A percentile compares a stretch with the other conserved stretches of the same genome.
These are phyloP conservation scores for Chymomyza amoena DNA, from an alignment of 2,888 invertebrate genomes.

Conservation along the genomic window DNA sequence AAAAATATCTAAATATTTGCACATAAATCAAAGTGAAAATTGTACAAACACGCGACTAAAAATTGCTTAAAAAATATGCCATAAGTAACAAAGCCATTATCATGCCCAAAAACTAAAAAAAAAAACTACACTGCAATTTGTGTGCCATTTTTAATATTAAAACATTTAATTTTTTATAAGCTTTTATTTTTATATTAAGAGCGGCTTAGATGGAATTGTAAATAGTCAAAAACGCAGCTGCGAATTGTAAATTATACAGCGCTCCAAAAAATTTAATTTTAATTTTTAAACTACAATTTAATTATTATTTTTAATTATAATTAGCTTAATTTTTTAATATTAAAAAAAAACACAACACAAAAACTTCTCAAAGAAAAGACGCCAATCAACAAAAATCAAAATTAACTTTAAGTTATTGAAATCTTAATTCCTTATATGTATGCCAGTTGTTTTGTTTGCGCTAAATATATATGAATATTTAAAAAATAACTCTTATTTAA, in stretches of 20 bases:
- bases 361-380: conserved; percentile 61
- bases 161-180: conserved; percentile 30
- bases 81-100: conserved; percentile 28
- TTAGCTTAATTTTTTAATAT: conserved; percentile 24
- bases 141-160: conserved; percentile 60
- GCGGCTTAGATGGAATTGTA: conserved; percentile 45
- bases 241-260: conserved; percentile 65
- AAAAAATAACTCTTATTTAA: conserved; percentile 42
- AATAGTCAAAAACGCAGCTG: conserved; percentile 57
- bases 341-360: conserved; percentile 19
- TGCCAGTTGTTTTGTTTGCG: conserved; percentile 63
- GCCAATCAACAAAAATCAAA: conserved; percentile 69
- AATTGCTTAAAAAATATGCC: conserved; percentile 26
- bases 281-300: conserved; percentile 5
- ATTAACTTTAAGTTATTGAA: conserved; percentile 77
- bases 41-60: conserved; percentile 54
- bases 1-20: conserved; percentile 41
- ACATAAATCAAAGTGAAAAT: conserved; percentile 56
- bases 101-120: conserved; percentile 6
- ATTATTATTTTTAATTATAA: conserved; percentile 30
- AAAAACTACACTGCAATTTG: conserved; percentile 42
- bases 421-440: conserved; percentile 40
- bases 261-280: conserved; percentile 44
- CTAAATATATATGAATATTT: conserved; percentile 36
- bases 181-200: conserved; percentile 31